Percentiles rank a stretch among this genome's conserved stretches.
These are phyloP conservation scores for Empidonax traillii DNA, from an alignment of 2,113 vertebrate species.

Conservation along the genomic window DNA sequence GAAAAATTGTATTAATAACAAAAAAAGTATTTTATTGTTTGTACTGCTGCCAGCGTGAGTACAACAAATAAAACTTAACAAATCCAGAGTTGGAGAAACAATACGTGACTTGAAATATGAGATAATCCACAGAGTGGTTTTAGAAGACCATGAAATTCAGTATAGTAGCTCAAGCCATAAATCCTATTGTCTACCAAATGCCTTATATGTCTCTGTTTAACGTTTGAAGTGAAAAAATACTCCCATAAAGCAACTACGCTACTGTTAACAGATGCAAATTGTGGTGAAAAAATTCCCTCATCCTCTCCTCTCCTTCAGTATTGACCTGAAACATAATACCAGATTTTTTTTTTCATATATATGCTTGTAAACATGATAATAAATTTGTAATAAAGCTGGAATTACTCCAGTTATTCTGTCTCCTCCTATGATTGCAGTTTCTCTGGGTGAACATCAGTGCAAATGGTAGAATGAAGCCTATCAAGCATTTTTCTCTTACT, in stretches of 20 bases:
- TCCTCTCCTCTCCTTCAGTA: background rate
- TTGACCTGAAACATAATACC: background rate
- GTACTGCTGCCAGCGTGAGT: background rate
- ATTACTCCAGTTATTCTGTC: background rate
- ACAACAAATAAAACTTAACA: background rate
- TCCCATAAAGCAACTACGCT: background rate
- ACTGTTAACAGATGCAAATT: background rate
- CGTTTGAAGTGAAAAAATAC: background rate
- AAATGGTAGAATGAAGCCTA: background rate
- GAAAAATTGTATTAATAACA: conserved; percentile 40
- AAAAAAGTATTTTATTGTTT: conserved; percentile 7
- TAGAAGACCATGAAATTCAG: conserved; percentile 2
- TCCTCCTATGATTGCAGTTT: background rate
- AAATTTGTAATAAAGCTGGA: background rate
- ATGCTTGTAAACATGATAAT: background rate
- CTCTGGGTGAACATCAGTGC: background rate
- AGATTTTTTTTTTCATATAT: background rate
- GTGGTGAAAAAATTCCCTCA: background rate
- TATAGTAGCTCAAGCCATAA: background rate
- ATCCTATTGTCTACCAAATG: background rate
- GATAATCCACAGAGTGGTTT: background rate
- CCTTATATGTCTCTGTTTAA: background rate
- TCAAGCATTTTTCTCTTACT: background rate
- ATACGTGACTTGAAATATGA: background rate
- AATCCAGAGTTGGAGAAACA: conserved; percentile 18